Base-by-base conservation (phyloP, 2,797 vertebrate species). In the Centropyge bicolor region DNA sequence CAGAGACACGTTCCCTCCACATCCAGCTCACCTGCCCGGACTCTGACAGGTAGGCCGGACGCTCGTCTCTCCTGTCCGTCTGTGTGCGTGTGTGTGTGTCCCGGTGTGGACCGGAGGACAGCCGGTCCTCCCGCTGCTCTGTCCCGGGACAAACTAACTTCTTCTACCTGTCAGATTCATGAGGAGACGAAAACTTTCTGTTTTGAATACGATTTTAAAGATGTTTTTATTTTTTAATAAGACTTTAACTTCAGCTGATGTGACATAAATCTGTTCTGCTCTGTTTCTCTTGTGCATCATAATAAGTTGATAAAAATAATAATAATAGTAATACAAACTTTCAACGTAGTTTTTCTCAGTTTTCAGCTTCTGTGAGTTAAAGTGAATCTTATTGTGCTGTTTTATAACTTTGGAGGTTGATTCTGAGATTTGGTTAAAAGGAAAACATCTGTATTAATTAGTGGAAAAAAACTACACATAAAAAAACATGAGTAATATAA, bases 31-130 rank as follows among this genome's bases (percentile, higher is more conserved):
- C 1, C 72, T 0, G 48, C 54, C 0, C 36, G 0, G 60, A 8
- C 46, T 43, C 22, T 0, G 17, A 20, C 85, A 87, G 88, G 88
- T 87, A 62, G n/a, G 83, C 3, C 10, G 19, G 40, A 16, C 16
- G 20, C 20, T 13, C 20, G 12, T 35, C 35, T 48, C 1, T 31
- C 2, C 27, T 31, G 27, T 31, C 27, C 27, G 27, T 4, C 27
- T 31, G 27, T 31, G 27, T 49, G 19, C 10, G 12, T 49, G 3
- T 13, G n/a, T 16, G 55, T 45, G 2, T 31, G 62, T 71, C 45
- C 74, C 60, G 72, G 82, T 12, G 1, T 1, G 0, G 0, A 48
- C 73, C 70, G 11, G 57, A 56, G 63, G 7, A 45, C 57, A 35
- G 38, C 40, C 70, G 72, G 57, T 57, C 73, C n/a, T 5, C 19